Base-by-base conservation (phyloP, 2,113 vertebrate genomes). In the Cavia aperea region DNA sequence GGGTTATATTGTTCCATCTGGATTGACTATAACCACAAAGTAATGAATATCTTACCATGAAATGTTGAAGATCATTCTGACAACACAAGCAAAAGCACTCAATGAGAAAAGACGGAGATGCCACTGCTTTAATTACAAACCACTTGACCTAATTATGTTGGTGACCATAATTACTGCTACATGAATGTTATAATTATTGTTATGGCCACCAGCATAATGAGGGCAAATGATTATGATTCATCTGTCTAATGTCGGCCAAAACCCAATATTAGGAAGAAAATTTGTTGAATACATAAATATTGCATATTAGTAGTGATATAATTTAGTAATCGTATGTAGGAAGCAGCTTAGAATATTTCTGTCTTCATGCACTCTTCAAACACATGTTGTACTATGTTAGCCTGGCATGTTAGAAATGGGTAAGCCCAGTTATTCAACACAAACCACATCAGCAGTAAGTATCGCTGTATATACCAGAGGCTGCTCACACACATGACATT, bases 181-280 rank as follows among this genome's bases (percentile, higher is more conserved):
- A 81, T 56, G 78, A 84, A 54, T 94, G 36, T 60, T 72, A 65
- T 63, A 94, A 92, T 94, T 89, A 79, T 84, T 79, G 36, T 75
- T 81, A 83, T 58, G 49, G 83, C 36, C 46, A 90, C 70, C 24
- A 72, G 39, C 6, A 66, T 89, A 91, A 72, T 86, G 21, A 86
- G 91, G 75, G 36, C 49, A 95, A 82, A 88, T 24, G 77, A 56
- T 87, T 91, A 62, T 82, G 78, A 91, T 43, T 65, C 84, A 95
- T 91, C 54, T 88, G 18, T 81, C 18, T 46, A 26, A 93, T 72
- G 24, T 31, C 82, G 54, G 36, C 54, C 49, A 73, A 89, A 93
- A 49, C 79, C 60, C 86, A 92, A 73, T 72, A 89, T 70, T 81
- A 94, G 65, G 4, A 88, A 46, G 58, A 60, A 24, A 77, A 68